A percentile compares a stretch with the other conserved stretches of the same genome.
These are phyloP conservation scores for Entomobrya proxima DNA, from an alignment of 2,888 invertebrate species.

Conservation along the genomic window DNA sequence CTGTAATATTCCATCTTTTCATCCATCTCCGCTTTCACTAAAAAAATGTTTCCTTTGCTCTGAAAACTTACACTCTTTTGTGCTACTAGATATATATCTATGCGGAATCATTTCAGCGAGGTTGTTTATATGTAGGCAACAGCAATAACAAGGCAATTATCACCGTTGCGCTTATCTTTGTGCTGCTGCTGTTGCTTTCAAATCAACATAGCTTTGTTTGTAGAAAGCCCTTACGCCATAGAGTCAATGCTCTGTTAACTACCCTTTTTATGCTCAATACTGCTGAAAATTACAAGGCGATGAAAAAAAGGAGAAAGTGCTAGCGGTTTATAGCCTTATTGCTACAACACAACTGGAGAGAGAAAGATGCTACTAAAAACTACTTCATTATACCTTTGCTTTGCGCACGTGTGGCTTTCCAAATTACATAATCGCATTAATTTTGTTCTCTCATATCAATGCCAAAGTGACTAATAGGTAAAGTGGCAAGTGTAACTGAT, in stretches of 20 bases:
- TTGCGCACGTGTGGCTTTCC: not conserved
- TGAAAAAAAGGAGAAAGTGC: not conserved
- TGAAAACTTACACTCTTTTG: not conserved
- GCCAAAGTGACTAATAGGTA: not conserved
- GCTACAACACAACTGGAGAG: too few relatives aligned
- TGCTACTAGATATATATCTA: not conserved
- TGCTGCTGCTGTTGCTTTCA: not conserved
- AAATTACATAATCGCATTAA: not conserved
- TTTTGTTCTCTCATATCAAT: not conserved
- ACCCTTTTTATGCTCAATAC: conserved; percentile 11
- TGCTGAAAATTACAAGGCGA: not conserved
- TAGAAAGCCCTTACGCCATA: too few relatives aligned
- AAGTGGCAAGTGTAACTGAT: not conserved
- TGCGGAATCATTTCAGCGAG: not conserved
- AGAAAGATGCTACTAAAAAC: too few relatives aligned
- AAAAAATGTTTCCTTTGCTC: too few relatives aligned
- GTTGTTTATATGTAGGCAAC: not conserved
- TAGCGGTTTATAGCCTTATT: too few relatives aligned
- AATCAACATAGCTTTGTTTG: not conserved
- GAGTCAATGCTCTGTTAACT: conserved; percentile 13
- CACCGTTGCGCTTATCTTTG: not conserved
- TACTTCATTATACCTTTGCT: too few relatives aligned
- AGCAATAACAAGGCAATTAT: conserved; percentile 22
- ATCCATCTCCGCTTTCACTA: too few relatives aligned
- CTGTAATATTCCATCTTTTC: not conserved